Conservation (phyloP, 2,113 vertebrate species). For the Bucco capensis region DNA sequence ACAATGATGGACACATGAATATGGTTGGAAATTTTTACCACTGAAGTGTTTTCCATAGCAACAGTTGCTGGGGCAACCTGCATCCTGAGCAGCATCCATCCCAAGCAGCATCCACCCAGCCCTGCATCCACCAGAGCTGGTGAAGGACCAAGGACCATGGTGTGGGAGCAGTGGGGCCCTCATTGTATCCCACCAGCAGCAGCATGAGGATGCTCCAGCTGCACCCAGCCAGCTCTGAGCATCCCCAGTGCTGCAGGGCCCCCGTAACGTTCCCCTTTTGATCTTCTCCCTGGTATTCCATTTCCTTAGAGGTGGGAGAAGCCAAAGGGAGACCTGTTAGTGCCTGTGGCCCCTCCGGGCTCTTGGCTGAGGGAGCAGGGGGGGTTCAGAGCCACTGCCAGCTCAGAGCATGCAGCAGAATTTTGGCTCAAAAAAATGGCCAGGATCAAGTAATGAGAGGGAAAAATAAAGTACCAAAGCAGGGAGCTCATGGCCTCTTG, state of each 20-base stretch:
- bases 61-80: constrained; percentile 39
- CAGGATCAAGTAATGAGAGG: rapidly evolving
- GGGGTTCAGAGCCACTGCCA: not conserved
- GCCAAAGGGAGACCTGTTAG: not conserved
- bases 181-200: rapidly evolving
- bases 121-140: not conserved
- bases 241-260: not conserved
- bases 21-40: not conserved
- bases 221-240: not conserved
- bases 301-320: not conserved
- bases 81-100: not conserved
- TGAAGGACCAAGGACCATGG: not conserved
- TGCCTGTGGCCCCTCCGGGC: not conserved
- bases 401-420: not conserved
- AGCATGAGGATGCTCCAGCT: not conserved
- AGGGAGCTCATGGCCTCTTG: rapidly evolving
- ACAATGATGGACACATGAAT: not conserved
- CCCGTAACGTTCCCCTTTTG: not conserved
- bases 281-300: not conserved
- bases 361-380: not conserved
- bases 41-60: constrained; percentile 17
- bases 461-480: not conserved
- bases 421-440: not conserved
- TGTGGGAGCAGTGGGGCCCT: rapidly evolving
- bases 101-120: not conserved